Base-by-base conservation (phyloP, 2,888 invertebrate species). In the Drosophila macrothrix region DNA sequence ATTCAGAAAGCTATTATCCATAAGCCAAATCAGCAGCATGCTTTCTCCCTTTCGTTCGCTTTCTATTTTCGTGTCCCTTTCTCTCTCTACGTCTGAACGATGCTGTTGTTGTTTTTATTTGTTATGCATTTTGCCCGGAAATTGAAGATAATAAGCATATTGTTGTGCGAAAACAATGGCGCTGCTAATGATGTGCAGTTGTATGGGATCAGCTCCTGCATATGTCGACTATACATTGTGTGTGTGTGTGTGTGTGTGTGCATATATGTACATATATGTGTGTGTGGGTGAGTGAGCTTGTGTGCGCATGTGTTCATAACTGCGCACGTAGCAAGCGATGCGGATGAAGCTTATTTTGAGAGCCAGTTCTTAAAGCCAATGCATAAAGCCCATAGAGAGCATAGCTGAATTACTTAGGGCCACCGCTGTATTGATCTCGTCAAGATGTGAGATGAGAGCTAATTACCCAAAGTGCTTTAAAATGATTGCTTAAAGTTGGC, bases 71-170 rank as follows among this genome's bases (percentile, higher is more conserved):
- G n/a, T 41, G 41, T n/a, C 39, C 41, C 39, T 39, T 1, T 43
- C 25, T 22, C 22, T 37, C 39, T 41, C 43, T 49, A 29, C 43
- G 35, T 25, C 37, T 1, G 58, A 50, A 14, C 10, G 14, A 54
- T 1, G n/a, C 31, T 69, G 72, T 74, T 88, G 82, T 86, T 88
- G 82, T 75, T 90, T 84, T 88, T 91, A 80, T 84, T 86, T 88
- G 84, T 82, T 85, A 82, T 91, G 88, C 88, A 91, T 91, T 90
- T 91, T 84, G 78, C 75, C 79, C 81, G 89, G 90, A 90, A 90
- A 90, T 90, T 90, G 91, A 76, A 89, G 87, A 85, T 91, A 90
- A 90, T 90, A 90, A 90, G 90, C 88, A 90, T 90, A 91, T 90
- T 90, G 90, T 90, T 90, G 84, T 80, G 82, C 78, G 81, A 82